Base-by-base conservation (phyloP, 2,888 invertebrate species). In the Drosophila bunnanda region DNA sequence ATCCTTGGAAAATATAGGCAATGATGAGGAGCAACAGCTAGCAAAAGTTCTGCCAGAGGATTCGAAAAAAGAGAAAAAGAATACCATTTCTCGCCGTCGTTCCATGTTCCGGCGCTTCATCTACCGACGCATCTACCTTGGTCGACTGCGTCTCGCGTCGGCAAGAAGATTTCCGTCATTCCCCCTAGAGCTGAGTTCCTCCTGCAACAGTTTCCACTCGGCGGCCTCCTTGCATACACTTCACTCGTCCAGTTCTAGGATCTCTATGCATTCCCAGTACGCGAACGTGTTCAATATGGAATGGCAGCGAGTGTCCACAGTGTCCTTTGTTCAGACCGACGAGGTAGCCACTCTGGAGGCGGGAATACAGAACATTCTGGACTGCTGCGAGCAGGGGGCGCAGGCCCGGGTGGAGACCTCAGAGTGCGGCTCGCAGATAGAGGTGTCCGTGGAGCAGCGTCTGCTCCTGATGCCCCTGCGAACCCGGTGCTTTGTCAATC, bases 131-230 rank as follows among this genome's bases (percentile, higher is more conserved):
- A 59, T 82, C 30, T 65, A 59, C 20, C 78, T 77, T 0, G 57
- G 75, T 1, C 90, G 85, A 0, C 66, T 87, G 12, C 82, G 79
- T 12, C 79, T 77, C 10, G 72, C 80, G 25, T 73, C 81, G 0
- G 78, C 84, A 0, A 71, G 52, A 3, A 38, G 50, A 22, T 20
- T 20, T 5, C 9, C 17, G 5, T 17, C 5, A 2, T 34, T 13
- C 7, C 41, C 25, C 2, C 44, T 78, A 3, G 75, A 75, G 5
- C 71, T 62, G 0, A 79, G 69, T 20, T 55, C 62, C 9, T 90
- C 90, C 0, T 28, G 61, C 22, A 50, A 65, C 0, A 91, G 90
- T 36, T 91, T 91, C 46, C 82, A 85, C 59, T 90, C 92, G 6
- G 22, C 76, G 2, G 34, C 44, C 1, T 66, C 64, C 7, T 39